Evolutionary conservation across 2,797 vertebrate genomes (phyloP), one percentile per base, ranked within the genome.

Genomic region (Enteromius afrohamiltoni): DNA sequence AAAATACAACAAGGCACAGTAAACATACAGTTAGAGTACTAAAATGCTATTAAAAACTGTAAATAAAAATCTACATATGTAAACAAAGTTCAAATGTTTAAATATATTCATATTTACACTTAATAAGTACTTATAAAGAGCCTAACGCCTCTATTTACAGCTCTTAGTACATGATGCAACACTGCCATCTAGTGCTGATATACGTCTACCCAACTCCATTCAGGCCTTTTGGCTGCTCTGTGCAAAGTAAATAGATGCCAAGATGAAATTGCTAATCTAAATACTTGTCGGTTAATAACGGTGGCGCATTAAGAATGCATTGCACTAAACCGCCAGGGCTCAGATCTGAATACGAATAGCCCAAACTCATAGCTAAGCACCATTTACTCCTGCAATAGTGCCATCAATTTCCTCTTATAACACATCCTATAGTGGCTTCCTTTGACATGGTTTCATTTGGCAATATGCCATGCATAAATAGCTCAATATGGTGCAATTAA

Each of bases 231-330:
- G 7, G 21, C 47, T 23, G 26, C 13, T 53, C 29, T 68, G 42
- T 26, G 31, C 29, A 53, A 17, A 42, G 17, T 4, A 49, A 45
- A 62, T 9, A 68, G 64, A 68, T 68, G 77, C 29, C 21, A 68
- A 34, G 4, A 51, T 79, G 4, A 79, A 79, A 79, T 79, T 68
- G 21, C 21, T 51, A 9, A 14, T 53, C 45, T 51, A 79, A 51
- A 79, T 79, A 79, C 47, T 51, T 68, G 23, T 49, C 40, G 19
- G 70, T 65, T 45, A 68, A 68, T 68, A 79, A 79, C 2, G 11
- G 11, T 14, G 34, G 14, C 53, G 29, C 62, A 68, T 79, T 79
- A 79, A 37, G 45, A 68, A 79, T 79, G 45, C 62, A 79, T 34
- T 67, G 64, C 62, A 51, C 45, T 40, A 40, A 51, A 31, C 64